Evolutionary conservation across 2,113 vertebrate genomes (phyloP).

Genomic region (Chinchilla lanigera): DNA sequence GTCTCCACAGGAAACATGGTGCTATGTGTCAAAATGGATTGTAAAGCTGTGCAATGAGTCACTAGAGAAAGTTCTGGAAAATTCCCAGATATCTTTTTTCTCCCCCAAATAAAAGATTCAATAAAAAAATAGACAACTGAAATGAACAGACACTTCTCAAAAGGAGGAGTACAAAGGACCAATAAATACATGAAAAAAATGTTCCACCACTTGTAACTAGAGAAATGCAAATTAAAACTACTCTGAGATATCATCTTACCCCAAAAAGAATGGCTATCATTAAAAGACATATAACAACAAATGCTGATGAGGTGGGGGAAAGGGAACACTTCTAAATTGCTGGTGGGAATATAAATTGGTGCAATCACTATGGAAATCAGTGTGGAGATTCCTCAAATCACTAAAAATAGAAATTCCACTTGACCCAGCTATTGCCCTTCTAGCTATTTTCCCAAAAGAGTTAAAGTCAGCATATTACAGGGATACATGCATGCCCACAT

Average conservation of each 20-base stretch:
- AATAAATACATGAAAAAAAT: neutral
- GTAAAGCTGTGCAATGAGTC: neutral
- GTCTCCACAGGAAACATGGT: neutral
- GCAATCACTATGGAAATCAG: neutral
- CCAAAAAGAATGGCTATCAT: neutral
- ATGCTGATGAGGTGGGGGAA: neutral
- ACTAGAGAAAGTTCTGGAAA: slow-evolving; percentile 14
- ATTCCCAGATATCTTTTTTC: neutral
- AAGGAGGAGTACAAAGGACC: neutral
- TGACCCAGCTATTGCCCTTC: neutral
- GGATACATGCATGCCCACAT: neutral
- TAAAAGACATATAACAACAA: neutral
- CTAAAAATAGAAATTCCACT: neutral
- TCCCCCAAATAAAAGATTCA: neutral
- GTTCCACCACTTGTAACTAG: neutral
- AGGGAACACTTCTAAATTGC: neutral
- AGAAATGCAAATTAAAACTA: neutral
- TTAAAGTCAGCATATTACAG: neutral
- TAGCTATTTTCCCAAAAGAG: neutral
- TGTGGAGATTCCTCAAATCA: neutral
- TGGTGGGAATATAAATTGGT: neutral
- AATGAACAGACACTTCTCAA: neutral
- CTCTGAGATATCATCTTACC: neutral
- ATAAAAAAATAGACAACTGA: neutral
- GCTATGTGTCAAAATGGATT: slow-evolving; percentile 8